Evolutionary conservation across 2,797 vertebrate species (phyloP), one percentile per base, ranked within the genome.

Genomic region (Pempheris klunzingeri): DNA sequence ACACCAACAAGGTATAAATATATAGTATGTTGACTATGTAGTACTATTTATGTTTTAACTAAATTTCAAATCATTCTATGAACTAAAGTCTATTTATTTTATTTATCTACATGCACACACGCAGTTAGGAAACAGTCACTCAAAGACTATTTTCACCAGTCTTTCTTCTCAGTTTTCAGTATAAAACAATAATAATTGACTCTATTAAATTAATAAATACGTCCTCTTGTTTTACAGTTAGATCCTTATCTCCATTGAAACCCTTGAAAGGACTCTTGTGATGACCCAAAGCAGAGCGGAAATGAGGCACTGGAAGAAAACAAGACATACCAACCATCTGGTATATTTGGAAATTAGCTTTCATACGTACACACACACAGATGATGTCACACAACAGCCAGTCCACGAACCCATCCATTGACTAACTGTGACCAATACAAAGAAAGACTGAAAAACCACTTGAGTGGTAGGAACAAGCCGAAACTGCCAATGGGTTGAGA

Each of bases 291-390:
- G 61, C 26, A 57, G 38, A 49, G 30, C 44, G 52, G 68, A 65
- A 60, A 36, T 32, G 30, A 67, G 26, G 46, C 65, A 49, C 38
- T 53, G 36, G 47, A 55, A 55, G 41, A 50, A 60, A 69, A 38
- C 36, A 66, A 55, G 58, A 36, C 26, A 52, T 70, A 62, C 9
- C 15, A 43, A 71, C 36, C 68, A 61, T 79, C 57, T 68, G 74
- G 41, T 74, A 36, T 24, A 49, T 74, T 66, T 55, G 59, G 15
- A 61, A 73, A 61, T 76, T 4, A 58, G 65, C 76, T 70, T 61
- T 43, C 12, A 36, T 11, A 54, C 32, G 54, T 2, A 47, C n/a
- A 63, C 32, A 63, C 32, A 61, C 28, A 58, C 50, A 34, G 44
- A 74, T 15, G 41, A 60, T 36, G 28, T 43, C 15, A 41, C 50